Conservation (phyloP, 1,140 invertebrate species). For the Ceratoteleas bidentatus region DNA sequence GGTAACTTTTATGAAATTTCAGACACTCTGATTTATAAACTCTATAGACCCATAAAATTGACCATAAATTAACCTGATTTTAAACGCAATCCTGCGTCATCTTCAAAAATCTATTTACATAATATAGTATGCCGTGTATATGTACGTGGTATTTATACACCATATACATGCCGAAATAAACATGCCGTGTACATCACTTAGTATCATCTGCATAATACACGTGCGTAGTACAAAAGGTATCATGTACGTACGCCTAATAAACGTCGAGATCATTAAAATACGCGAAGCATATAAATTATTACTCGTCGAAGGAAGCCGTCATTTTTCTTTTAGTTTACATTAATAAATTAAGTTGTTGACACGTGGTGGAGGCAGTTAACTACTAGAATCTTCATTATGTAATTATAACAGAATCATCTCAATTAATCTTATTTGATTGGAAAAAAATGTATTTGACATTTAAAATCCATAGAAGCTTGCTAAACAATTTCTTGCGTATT, state of each 20-base stretch:
- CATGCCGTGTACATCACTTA: constrained; percentile 26
- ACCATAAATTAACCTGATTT: constrained; percentile 11
- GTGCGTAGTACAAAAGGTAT: constrained; percentile 49
- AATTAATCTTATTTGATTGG: too few species aligned
- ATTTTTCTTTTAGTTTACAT: constrained; percentile 20
- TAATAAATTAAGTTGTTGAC: background rate
- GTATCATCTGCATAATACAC: constrained; percentile 57
- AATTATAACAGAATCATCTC: too few species aligned
- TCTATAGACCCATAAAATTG: too few species aligned
- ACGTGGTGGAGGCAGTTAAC: too few species aligned
- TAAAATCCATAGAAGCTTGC: too few species aligned
- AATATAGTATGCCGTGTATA: constrained; percentile 23
- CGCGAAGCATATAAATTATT: constrained; percentile 44
- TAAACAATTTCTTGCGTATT: too few species aligned
- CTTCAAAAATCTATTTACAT: constrained; percentile 21
- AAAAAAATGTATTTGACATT: too few species aligned
- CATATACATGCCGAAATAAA: constrained; percentile 37
- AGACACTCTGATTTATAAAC: too few species aligned
- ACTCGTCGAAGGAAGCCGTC: constrained; percentile 37
- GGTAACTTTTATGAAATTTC: background rate
- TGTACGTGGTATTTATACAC: constrained; percentile 45
- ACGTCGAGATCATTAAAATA: constrained; percentile 50
- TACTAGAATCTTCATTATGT: too few species aligned
- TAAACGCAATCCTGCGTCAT: constrained; percentile 13
- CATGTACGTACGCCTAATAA: constrained; percentile 47